Base-by-base conservation (phyloP, 2,797 vertebrate species). In the Hylomyscus alleni region DNA sequence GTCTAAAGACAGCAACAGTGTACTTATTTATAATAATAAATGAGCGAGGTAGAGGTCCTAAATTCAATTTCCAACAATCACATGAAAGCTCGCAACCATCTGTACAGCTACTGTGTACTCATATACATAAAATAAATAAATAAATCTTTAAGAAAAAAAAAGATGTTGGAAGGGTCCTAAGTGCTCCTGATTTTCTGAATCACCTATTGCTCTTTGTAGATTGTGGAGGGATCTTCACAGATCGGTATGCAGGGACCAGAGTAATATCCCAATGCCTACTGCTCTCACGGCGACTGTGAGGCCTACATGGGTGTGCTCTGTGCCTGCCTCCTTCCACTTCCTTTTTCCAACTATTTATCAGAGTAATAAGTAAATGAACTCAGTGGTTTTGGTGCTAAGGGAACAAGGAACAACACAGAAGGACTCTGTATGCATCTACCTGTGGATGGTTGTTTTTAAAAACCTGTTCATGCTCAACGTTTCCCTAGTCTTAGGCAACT, bases 401-500 rank as follows among this genome's bases (percentile, higher is more conserved):
- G 86, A 95, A 72, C 76, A 62, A 13, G 54, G 40, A 69, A 31
- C 15, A 50, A 40, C 37, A 22, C 24, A 76, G 44, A 92, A 65
- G 67, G 4, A 72, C 0, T 6, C 4, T 31, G 7, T 37, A 17
- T 34, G 5, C 31, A 8, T 40, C 47, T 34, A 34, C 40, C 29
- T 89, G 7, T 26, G 1, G 4, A 9, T 44, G 29, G 26, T 20
- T 34, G 17, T 44, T 22, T 84, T 67, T 20, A 50, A 67, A 15
- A 67, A 15, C 17, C 91, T 69, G 40, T 90, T 88, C 62, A 91
- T 96, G 92, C 72, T 87, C 44, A 31, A 67, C 1, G 2, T 94
- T 81, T 91, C 44, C 56, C 31, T 90, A 73, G 19, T 83, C 82
- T 93, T 78, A 94, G 75, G 73, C 26, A 95, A 73, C 0, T 29